These are phyloP conservation scores for Ormyrus pomaceus DNA, from an alignment of 2,888 invertebrate genomes.

Conservation along the genomic window DNA sequence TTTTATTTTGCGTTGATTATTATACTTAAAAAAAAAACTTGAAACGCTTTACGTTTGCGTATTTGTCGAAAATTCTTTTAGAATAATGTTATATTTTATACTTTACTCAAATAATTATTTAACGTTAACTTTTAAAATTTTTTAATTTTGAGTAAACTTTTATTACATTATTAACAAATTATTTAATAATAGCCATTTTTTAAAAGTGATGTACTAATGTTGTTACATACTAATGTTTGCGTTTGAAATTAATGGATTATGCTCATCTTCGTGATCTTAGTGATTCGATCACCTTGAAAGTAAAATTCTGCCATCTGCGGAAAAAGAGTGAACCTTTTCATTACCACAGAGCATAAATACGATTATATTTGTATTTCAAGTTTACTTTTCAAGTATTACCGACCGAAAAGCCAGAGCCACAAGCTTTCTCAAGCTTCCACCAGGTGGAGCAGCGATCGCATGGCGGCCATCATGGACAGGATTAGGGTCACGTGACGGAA, in stretches of 20 bases:
- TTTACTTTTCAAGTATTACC: constrained; percentile 22
- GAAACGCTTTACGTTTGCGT: not conserved
- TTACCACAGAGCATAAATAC: not conserved
- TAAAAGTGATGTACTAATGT: too few relatives aligned
- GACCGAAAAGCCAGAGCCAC: not conserved
- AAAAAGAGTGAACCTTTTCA: constrained; percentile 38
- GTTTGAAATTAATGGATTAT: too few relatives aligned
- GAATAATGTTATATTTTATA: too few relatives aligned
- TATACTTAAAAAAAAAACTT: too few relatives aligned
- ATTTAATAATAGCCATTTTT: too few relatives aligned
- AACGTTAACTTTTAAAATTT: too few relatives aligned
- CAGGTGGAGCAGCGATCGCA: constrained; percentile 30
- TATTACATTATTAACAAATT: too few relatives aligned
- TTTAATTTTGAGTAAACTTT: too few relatives aligned
- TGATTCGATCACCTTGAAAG: not conserved
- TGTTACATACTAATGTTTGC: too few relatives aligned
- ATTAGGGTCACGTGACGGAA: constrained; percentile 58
- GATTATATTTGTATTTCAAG: not conserved
- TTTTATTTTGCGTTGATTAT: too few relatives aligned
- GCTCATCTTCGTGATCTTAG: too few relatives aligned
- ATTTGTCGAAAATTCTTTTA: not conserved
- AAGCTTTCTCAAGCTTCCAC: not conserved
- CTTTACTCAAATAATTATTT: too few relatives aligned
- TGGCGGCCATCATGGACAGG: constrained; percentile 71
- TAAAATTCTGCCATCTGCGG: constrained; percentile 61